phyloP scores from a whole-genome alignment of 1,140 invertebrate genomes.

The Bombyx mori region ASM3026992v2 NC_085133.1:3564501-3565000 shows the following conservation, averaged over 20 bases:
- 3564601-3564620: too few relatives aligned
- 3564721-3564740: too few relatives aligned
- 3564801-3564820: slow-evolving; percentile 81
- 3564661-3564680: too few relatives aligned
- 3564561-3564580: too few relatives aligned
- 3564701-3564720: too few relatives aligned
- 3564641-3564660: too few relatives aligned
- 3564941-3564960: slow-evolving; percentile 9
- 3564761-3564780: slow-evolving; percentile 82
- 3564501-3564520: too few relatives aligned
- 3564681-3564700: too few relatives aligned
- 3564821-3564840: slow-evolving; percentile 32
- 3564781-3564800: slow-evolving; percentile 83
- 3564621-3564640: too few relatives aligned
- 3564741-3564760: slow-evolving; percentile 26
- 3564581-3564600: too few relatives aligned
- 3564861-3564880: slow-evolving; percentile 34
- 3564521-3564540: too few relatives aligned
- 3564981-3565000: slow-evolving; percentile 10
- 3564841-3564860: slow-evolving; percentile 26
- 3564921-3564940: slow-evolving; percentile 11
- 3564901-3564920: neutral
- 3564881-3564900: slow-evolving; percentile 7
- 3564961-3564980: slow-evolving; percentile 2
- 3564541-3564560: too few relatives aligned